Evolutionary conservation across 2,113 vertebrate species (phyloP), one percentile per base, ranked within the genome.

Genomic region (Macaca nemestrina): DNA sequence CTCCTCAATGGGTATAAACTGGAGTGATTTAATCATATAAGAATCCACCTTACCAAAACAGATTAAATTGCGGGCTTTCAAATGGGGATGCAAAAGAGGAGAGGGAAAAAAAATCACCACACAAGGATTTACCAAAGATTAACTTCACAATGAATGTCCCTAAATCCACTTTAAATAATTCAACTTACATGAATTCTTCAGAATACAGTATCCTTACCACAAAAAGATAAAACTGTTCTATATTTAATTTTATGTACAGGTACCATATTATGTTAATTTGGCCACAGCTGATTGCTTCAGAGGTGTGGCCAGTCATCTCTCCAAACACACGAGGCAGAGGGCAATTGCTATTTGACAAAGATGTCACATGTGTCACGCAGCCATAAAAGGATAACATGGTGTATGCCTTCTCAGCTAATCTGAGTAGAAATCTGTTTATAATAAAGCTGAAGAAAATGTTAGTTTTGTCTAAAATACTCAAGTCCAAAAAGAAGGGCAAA

Each of bases 141-240:
- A 94, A 18, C 32, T 91, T 93, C 64, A 90, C 12, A 88, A 79
- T 48, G 6, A 93, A n/a, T 64, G 38, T 70, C 68, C 52, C 43
- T 88, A 83, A 93, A 84, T 67, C 50, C 38, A 95, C 16, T 89
- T 82, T 64, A 85, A 83, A 91, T 91, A 61, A 95, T 57, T 92
- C 38, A 73, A 68, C 57, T 73, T 82, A 76, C 18, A 70, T 45
- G 90, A 80, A 76, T 67, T 93, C 18, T 93, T 92, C 64, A 73
- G 22, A 79, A 67, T 68, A 73, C 8, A 50, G 22, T 73, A 70
- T 79, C 27, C 92, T 93, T 85, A 91, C 25, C 84, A 14, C 48
- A 76, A 45, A 75, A 57, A 85, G 35, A 90, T 55, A 52, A 40
- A 87, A 72, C 22, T 73, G 20, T 43, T 59, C 18, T 84, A 4